Conservation (phyloP, 2,797 vertebrate genomes). For the Hydrolagus colliei region DNA sequence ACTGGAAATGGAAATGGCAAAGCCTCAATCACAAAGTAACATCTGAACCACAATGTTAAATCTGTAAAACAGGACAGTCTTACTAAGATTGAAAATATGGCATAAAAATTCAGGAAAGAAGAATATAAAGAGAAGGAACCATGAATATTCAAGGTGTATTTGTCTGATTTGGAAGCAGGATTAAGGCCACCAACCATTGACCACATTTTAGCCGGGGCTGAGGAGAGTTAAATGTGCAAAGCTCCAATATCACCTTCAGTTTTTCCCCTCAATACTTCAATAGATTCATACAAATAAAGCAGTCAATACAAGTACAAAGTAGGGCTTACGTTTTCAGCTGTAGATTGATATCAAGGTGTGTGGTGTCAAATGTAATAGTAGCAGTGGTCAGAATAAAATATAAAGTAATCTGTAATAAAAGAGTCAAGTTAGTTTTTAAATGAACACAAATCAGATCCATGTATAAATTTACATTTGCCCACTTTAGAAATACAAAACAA, state of each 20-base stretch:
- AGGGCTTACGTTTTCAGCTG: conserved; percentile 80
- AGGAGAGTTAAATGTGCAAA: too few relatives aligned
- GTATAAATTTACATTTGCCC: neutral
- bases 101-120: neutral
- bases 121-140: neutral
- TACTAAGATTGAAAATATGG: neutral
- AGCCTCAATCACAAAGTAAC: conserved; percentile 42
- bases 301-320: neutral
- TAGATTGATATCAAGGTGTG: conserved; percentile 71
- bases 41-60: conserved; percentile 44
- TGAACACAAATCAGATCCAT: neutral
- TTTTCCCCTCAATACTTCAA: neutral
- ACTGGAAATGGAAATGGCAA: conserved; percentile 55
- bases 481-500: conserved; percentile 8
- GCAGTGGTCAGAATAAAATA: conserved; percentile 80
- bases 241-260: too few relatives aligned
- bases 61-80: conserved; percentile 33
- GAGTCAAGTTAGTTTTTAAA: neutral
- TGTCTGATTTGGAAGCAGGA: neutral
- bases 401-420: conserved; percentile 70
- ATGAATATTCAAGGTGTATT: neutral
- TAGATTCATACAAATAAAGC: neutral
- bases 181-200: too few relatives aligned
- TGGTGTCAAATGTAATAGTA: conserved; percentile 72
- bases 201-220: too few relatives aligned